Evolutionary conservation across 92 coral and sea anemone species (phyloP), one percentile per base, ranked within the genome.

Genomic region (Zoanthus gigantus): DNA sequence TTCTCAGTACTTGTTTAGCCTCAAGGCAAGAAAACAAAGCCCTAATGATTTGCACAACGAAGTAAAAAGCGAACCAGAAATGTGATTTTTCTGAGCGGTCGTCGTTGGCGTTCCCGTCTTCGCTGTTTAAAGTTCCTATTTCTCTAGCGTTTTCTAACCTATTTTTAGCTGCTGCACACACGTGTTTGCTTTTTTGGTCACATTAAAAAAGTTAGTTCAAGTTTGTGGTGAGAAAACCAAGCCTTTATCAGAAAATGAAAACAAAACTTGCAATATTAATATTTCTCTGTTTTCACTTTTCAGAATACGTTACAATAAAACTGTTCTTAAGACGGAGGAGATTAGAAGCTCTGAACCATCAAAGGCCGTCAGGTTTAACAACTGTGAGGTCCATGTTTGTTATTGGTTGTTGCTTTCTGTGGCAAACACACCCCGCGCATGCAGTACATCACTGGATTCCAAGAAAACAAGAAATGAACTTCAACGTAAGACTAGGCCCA

Each of bases 391-490:
- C 76, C 34, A 18, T 67, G 32, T 23, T 90, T 31, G 77, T 86
- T 17, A 63, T 56, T 83, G 48, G 57, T 7, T 67, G 89, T 13
- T 91, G 65, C 68, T 73, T 74, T 9, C 31, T 91, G 46, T 78
- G 74, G 48, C 74, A 58, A 16, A 54, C 71, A n/a, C 84, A 71
- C 58, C 80, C 89, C 52, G 50, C 92, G 85, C 87, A 88, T 84
- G 97, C 97, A 60, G 42, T 37, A 2, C 94, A 91, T 31, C 98
- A 95, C 68, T 94, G 97, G 96, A 95, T 97, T 76, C 99, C 99
- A 7, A 92, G 85, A 37, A 95, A 89, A 74, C 94, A 97, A 81
- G 97, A 97, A 75, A 94, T 97, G 94, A 94, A 94, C 12, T 96
- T 95, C 82, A 93, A 95, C 82, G 99, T 97, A 72, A 90, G 96